Evolutionary conservation across 2,113 vertebrate species (phyloP).

Genomic region (Aptenodytes forsteri): DNA sequence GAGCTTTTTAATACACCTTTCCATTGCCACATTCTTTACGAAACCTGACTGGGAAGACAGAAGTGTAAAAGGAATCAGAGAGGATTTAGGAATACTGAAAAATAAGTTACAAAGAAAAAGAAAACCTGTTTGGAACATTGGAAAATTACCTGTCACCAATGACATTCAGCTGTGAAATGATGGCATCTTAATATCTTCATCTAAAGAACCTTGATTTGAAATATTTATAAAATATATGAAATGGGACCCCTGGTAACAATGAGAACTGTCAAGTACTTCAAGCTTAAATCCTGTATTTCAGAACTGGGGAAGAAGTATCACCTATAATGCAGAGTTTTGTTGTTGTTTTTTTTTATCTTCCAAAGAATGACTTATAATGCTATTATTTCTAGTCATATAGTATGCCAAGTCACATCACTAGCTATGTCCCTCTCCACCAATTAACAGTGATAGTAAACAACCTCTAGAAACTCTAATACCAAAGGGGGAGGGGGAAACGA

Average conservation of each 20-base stretch:
- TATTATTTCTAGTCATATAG: background rate
- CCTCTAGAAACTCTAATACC: background rate
- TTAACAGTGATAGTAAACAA: background rate
- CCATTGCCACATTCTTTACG: background rate
- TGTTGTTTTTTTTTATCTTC: background rate
- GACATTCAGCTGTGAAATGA: conserved; percentile 22
- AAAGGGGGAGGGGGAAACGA: no score
- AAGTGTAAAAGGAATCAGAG: background rate
- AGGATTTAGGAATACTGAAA: conserved; percentile 5
- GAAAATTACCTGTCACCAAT: conserved; percentile 20
- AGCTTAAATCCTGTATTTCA: background rate
- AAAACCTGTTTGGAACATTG: background rate
- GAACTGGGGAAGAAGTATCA: background rate
- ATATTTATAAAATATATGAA: conserved; percentile 39
- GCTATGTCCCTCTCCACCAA: background rate
- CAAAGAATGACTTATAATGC: background rate
- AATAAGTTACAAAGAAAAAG: background rate
- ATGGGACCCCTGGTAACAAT: background rate
- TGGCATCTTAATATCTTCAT: conserved; percentile 2
- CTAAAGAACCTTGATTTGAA: conserved; percentile 1
- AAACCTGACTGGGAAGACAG: background rate
- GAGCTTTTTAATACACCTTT: background rate
- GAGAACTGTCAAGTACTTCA: background rate
- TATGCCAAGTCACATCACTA: background rate
- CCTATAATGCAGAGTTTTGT: background rate